These are phyloP conservation scores for Xanthia togata DNA, from an alignment of 2,888 invertebrate genomes.

Conservation along the genomic window DNA sequence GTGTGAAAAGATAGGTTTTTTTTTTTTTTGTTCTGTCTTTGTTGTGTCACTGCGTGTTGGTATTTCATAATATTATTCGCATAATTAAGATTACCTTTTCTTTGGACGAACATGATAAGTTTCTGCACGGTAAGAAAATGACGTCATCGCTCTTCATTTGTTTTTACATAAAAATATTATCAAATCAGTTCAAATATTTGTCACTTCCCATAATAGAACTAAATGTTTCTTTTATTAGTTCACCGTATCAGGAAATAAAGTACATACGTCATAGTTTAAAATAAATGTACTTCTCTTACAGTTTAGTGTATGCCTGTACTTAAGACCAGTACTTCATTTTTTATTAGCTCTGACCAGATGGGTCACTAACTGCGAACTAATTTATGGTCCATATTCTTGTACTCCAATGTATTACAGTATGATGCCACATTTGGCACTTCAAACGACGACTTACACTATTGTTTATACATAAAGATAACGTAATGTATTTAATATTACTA, in stretches of 20 bases:
- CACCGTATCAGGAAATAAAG: neutral
- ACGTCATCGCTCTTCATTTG: slow-evolving; percentile 10
- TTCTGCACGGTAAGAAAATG: slow-evolving; percentile 37
- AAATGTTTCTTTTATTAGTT: slow-evolving; percentile 3
- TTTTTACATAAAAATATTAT: slow-evolving; percentile 25
- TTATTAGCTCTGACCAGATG: slow-evolving; percentile 75
- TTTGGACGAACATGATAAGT: slow-evolving; percentile 21
- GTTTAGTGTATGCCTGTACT: slow-evolving; percentile 56
- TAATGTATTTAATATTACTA: neutral
- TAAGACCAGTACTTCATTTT: slow-evolving; percentile 68
- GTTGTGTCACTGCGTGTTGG: neutral
- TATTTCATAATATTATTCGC: slow-evolving; percentile 34
- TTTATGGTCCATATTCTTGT: slow-evolving; percentile 63
- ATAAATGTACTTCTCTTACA: neutral
- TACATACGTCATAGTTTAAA: neutral
- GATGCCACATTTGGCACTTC: slow-evolving; percentile 65
- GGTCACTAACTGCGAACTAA: slow-evolving; percentile 70
- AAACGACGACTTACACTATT: slow-evolving; percentile 42
- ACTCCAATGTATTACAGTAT: slow-evolving; percentile 45
- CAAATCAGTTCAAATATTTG: slow-evolving; percentile 38
- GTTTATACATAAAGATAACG: slow-evolving; percentile 37
- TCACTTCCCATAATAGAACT: slow-evolving; percentile 2
- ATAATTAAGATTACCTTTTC: slow-evolving; percentile 14
- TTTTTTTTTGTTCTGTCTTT: neutral
- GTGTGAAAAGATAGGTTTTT: no score